These are phyloP conservation scores for Artibeus jamaicensis DNA, from an alignment of 2,797 vertebrate genomes.

Conservation along the genomic window DNA sequence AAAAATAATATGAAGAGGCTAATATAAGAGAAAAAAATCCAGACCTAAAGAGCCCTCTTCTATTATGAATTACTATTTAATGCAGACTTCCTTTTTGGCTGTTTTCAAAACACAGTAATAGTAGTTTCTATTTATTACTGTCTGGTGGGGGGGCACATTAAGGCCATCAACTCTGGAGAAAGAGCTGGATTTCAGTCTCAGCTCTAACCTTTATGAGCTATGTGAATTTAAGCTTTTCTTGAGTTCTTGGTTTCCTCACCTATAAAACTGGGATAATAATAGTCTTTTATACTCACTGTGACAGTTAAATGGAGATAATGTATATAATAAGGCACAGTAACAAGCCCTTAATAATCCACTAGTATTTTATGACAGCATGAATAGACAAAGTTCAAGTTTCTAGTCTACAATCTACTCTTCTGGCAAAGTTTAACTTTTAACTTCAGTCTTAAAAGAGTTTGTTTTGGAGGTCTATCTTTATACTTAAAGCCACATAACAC, in stretches of 20 bases:
- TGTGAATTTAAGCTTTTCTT: neutral
- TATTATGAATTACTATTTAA: neutral
- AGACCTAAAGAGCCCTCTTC: neutral
- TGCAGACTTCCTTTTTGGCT: neutral
- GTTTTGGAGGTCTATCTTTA: neutral
- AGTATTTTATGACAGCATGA: neutral
- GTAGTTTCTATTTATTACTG: neutral
- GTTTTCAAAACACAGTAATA: slow-evolving; percentile 11
- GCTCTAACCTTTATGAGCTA: neutral
- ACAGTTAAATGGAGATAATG: neutral
- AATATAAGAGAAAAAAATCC: neutral
- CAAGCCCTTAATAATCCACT: neutral
- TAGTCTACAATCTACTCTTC: neutral
- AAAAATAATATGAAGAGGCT: neutral
- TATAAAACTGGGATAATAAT: neutral
- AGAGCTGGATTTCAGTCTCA: neutral
- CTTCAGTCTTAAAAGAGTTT: neutral
- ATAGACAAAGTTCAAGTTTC: neutral
- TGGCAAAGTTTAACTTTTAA: neutral
- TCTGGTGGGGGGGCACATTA: neutral
- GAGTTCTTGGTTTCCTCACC: neutral
- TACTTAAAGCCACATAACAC: neutral
- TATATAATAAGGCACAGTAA: neutral
- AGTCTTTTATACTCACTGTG: neutral
- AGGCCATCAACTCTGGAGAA: neutral